Evolutionary conservation across 2,888 invertebrate genomes (phyloP), one percentile per base, ranked within the genome.

Genomic region (Tigriopus californicus): DNA sequence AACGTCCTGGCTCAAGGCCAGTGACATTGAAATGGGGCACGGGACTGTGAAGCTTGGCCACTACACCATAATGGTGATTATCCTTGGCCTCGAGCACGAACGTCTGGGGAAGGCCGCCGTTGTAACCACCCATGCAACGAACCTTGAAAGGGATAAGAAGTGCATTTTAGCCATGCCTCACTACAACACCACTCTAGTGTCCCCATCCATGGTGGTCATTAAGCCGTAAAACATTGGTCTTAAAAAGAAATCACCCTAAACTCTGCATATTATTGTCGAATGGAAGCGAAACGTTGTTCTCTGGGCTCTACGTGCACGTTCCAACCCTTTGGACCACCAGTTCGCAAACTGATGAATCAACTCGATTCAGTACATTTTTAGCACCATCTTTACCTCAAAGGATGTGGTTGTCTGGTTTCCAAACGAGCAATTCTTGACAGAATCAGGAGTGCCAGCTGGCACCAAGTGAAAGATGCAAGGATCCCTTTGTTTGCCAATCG

Each of bases 401-500:
- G 66, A 63, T 24, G 64, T 64, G 42, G 65, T 63, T 12, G 65
- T 65, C 56, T 64, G 62, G 60, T 67, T 67, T 42, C 62, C 62
- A 22, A 66, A 63, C 12, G 63, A 64, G 61, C 67, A 67, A 57
- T 66, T 65, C 33, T 63, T 62, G 12, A 67, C 62, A 6, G 65
- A 61, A 59, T 67, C 65, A 15, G 67, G 67, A 49, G 65, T 64
- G 53, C 66, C 67, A 58, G 89, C 85, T 4, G 59, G 59, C 15
- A 59, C 48, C 41, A 59, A 40, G 42, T 59, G 59, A 41, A 59
- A 59, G 52, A 59, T 52, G 24, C 59, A 59, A 2, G 59, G 59
- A 8, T 59, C 52, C 51, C 25, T 33, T 24, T 53, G 51, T 20
- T 18, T 15, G 13, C 59, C 59, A 15, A 59, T 52, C 12, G 52